Conservation (phyloP, 2,888 invertebrate genomes). For the Pimpla rufipes region DNA sequence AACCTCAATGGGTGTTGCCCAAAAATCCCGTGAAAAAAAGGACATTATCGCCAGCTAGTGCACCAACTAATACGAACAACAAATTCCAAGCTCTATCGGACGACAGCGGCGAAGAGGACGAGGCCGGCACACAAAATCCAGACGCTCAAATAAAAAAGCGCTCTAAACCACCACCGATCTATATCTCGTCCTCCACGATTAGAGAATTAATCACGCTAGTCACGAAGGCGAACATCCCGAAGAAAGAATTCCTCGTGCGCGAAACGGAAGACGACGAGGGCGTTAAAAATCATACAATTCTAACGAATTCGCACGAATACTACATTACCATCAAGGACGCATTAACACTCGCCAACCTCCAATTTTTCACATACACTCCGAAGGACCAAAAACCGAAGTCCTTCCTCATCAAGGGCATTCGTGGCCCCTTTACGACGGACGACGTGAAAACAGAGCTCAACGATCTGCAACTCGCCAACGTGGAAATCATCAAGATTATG, state of each 20-base stretch:
- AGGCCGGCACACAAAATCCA: too few species aligned
- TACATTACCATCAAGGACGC: not conserved
- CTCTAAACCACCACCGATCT: conserved; percentile 21
- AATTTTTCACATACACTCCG: conserved; percentile 1
- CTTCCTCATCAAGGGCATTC: not conserved
- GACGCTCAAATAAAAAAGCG: not conserved
- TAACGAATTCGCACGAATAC: not conserved
- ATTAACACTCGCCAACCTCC: not conserved
- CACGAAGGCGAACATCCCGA: not conserved
- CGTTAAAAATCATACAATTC: not conserved
- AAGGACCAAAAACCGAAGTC: not conserved
- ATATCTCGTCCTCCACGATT: not conserved
- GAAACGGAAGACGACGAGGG: not conserved
- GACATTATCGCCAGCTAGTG: too few species aligned
- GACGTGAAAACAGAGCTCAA: conserved; percentile 28
- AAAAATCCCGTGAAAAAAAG: too few species aligned
- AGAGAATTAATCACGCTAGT: not conserved
- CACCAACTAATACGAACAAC: too few species aligned
- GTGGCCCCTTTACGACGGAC: not conserved
- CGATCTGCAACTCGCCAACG: conserved; percentile 5
- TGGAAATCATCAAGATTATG: not conserved
- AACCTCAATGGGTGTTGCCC: too few species aligned
- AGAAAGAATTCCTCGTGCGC: not conserved
- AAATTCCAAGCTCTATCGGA: too few species aligned
- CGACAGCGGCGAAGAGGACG: too few species aligned